Conservation (phyloP, 2,113 vertebrate genomes). For the Anthoscopus minutus region DNA sequence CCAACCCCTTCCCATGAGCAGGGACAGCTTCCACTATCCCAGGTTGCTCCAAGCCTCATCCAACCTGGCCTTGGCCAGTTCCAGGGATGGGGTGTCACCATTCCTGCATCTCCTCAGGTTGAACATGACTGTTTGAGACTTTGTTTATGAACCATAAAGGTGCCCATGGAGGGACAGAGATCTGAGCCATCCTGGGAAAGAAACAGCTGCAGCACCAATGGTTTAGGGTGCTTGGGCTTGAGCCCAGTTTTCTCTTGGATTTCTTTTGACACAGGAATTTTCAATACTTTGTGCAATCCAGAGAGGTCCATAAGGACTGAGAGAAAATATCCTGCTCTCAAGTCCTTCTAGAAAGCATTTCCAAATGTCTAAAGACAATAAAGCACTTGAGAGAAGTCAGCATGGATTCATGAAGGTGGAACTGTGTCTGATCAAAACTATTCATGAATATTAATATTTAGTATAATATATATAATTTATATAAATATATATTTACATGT, state of each 20-base stretch:
- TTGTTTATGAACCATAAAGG: not conserved
- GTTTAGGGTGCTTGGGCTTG: too few relatives aligned
- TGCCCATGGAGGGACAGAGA: not conserved
- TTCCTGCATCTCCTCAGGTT: not conserved
- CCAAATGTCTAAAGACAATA: not conserved
- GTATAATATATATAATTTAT: too few relatives aligned
- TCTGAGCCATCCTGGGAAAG: not conserved
- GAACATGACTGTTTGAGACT: fast-evolving
- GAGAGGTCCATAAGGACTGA: not conserved
- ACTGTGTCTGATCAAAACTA: not conserved
- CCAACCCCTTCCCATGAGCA: not conserved
- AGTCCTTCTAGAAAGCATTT: not conserved
- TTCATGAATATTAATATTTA: too few relatives aligned
- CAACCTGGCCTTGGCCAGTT: not conserved
- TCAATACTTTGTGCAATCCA: not conserved
- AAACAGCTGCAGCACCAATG: not conserved
- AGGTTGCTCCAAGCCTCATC: not conserved
- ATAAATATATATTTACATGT: too few relatives aligned
- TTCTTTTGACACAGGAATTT: not conserved
- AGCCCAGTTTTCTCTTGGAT: not conserved
- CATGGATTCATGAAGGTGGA: not conserved
- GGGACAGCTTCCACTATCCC: not conserved
- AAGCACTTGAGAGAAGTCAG: not conserved
- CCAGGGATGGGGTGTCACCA: not conserved
- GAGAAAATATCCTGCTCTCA: not conserved